Evolutionary conservation across 2,888 invertebrate genomes (phyloP), one percentile per base, ranked within the genome.

Genomic region (Scaptomyza parva): DNA sequence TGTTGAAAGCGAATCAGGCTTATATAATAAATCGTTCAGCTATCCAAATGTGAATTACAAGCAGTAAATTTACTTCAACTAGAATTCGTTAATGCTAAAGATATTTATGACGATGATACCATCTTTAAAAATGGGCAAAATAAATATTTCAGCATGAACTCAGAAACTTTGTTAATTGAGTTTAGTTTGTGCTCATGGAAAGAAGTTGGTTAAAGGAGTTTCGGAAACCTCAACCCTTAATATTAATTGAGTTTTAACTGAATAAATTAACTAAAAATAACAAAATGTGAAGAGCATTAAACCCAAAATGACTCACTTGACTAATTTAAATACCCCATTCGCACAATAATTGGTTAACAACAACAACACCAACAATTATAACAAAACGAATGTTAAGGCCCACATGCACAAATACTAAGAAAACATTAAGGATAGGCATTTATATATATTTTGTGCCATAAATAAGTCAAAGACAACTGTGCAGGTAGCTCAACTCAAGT

Each of bases 401-500:
- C 12, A 11, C 28, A 52, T 17, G 8, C 1, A 6, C 12, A 41
- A 7, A 40, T 14, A 33, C 12, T 14, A 33, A 8, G 24, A 43
- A 12, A 24, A 35, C 9, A 43, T 55, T 11, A 17, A 37, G 14
- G 14, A 1, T 8, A 18, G 9, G n/a, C 39, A 52, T 43, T 55
- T 64, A 41, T 59, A 52, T n/a, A 48, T n/a, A n/a, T n/a, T 47
- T 17, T 20, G 24, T 3, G 41, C 64, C 81, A 81, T 84, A 78
- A 86, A 86, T 82, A 84, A 81, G 81, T 68, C 63, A 69, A 84
- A 62, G 76, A 66, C 61, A 74, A 82, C 55, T 58, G 52, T 57
- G 44, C 59, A 54, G 58, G 41, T 39, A 70, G 84, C 54, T 84
- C 66, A 63, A 84, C 54, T 84, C 65, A 60, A 84, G 85, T 82